phyloP scores from a whole-genome alignment of 2,113 vertebrate genomes.

The Pachycephala philippinensis region DNA sequence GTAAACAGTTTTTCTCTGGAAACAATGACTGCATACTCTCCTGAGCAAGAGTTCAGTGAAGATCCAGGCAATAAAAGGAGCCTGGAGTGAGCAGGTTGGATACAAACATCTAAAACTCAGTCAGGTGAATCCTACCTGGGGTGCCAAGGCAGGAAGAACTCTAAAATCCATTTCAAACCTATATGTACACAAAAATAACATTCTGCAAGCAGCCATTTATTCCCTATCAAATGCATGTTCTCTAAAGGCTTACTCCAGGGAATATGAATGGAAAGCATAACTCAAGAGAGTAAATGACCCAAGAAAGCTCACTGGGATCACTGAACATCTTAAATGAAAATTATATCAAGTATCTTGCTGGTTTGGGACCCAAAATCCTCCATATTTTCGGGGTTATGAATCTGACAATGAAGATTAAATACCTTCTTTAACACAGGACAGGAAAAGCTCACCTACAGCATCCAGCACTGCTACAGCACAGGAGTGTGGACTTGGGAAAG shows the following conservation, averaged over 20 bases:
- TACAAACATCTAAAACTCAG: not conserved
- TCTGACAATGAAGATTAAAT: not conserved
- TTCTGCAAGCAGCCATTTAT: not conserved
- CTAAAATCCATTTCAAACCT: not conserved
- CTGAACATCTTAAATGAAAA: not conserved
- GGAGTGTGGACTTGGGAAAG: not conserved
- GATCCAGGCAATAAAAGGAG: not conserved
- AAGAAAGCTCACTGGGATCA: not conserved
- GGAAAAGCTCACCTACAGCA: not conserved
- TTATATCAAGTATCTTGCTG: not conserved
- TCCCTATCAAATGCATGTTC: not conserved
- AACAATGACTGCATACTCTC: not conserved
- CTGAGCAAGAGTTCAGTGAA: not conserved
- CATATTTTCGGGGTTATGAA: not conserved
- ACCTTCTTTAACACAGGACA: not conserved
- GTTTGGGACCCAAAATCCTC: not conserved
- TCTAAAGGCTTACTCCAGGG: not conserved
- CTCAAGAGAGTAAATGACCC: not conserved
- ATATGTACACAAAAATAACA: not conserved
- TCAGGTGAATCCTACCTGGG: not conserved
- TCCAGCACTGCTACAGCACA: not conserved
- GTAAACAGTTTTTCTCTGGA: not conserved
- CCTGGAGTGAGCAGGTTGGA: not conserved
- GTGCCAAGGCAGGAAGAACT: not conserved
- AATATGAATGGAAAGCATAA: not conserved